Conservation (phyloP, 2,797 vertebrate species). For the Natrix natrix region DNA sequence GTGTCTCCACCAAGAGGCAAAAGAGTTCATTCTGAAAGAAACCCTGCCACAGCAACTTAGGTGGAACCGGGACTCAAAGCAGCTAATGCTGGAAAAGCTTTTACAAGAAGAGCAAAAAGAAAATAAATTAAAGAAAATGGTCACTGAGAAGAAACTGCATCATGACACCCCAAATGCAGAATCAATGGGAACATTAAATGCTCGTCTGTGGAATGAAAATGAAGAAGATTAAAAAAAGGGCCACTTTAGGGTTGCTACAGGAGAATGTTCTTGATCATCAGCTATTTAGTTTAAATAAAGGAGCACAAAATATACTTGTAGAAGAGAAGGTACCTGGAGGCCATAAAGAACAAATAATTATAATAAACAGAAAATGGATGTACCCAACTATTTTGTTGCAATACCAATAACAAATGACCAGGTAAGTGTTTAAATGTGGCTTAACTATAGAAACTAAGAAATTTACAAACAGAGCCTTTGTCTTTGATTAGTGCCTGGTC, state of each 20-base stretch:
- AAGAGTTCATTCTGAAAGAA: not conserved
- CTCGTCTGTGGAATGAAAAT: not conserved
- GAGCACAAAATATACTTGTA: fast-evolving
- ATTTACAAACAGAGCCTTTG: not conserved
- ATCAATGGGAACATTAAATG: not conserved
- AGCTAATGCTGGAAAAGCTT: not conserved
- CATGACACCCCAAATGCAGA: not conserved
- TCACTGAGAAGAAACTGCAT: not conserved
- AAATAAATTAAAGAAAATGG: not conserved
- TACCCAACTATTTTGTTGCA: conserved; percentile 65
- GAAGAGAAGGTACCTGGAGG: not conserved
- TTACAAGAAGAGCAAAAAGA: not conserved
- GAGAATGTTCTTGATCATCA: not conserved
- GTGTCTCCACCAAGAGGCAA: not conserved
- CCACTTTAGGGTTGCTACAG: not conserved
- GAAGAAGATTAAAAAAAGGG: not conserved
- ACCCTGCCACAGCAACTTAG: not conserved
- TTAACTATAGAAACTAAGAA: not conserved
- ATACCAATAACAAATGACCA: conserved; percentile 60
- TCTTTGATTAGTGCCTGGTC: not conserved
- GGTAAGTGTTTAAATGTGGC: conserved; percentile 44
- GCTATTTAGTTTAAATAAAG: not conserved
- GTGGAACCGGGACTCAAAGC: not conserved
- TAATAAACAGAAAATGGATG: conserved; percentile 28
- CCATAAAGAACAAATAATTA: conserved; percentile 14